phyloP scores from a whole-genome alignment of 30 jellyfish, hydroid and myxozoan genomes.

The Aurelia aurita complex sp. Pacific region DNA sequence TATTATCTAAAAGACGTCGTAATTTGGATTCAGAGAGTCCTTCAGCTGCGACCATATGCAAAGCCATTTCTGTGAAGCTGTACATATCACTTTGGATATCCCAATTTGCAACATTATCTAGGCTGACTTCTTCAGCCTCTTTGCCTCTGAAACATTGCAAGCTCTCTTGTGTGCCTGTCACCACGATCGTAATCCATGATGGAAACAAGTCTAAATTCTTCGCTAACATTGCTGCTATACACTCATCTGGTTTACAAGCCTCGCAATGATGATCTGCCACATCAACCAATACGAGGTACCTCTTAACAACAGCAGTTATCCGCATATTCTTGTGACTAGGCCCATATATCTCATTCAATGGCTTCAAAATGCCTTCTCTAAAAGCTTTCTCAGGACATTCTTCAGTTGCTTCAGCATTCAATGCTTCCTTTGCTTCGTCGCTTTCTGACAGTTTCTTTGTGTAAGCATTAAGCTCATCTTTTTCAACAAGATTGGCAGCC shows the following conservation, averaged over 20 bases:
- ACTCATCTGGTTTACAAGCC: slow-evolving; percentile 40
- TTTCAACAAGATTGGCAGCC: slow-evolving; percentile 64
- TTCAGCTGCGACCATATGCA: slow-evolving; percentile 11
- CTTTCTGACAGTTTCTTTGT: slow-evolving; percentile 30
- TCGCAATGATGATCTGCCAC: slow-evolving; percentile 54
- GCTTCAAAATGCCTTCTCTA: slow-evolving; percentile 45
- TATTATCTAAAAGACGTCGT: slow-evolving; percentile 46
- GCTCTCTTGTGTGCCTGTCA: slow-evolving; percentile 50
- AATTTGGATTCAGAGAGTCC: slow-evolving; percentile 28
- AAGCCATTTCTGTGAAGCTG: slow-evolving; percentile 45
- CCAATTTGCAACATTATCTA: slow-evolving; percentile 68
- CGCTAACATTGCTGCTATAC: slow-evolving; percentile 45
- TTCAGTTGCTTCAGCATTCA: slow-evolving; percentile 40
- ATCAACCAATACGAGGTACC: slow-evolving; percentile 46
- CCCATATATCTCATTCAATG: slow-evolving; percentile 27
- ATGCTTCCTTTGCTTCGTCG: neutral
- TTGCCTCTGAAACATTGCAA: slow-evolving; percentile 16
- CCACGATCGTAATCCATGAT: slow-evolving; percentile 49
- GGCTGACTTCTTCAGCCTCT: slow-evolving; percentile 11
- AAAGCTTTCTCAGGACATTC: slow-evolving; percentile 43
- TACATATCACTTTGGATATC: slow-evolving; percentile 68
- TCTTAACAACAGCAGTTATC: neutral
- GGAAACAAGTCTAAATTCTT: slow-evolving; percentile 43
- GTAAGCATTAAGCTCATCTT: slow-evolving; percentile 27
- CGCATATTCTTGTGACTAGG: neutral